Evolutionary conservation across 2,113 vertebrate species (phyloP).

Genomic region (Pristiophorus japonicus): DNA sequence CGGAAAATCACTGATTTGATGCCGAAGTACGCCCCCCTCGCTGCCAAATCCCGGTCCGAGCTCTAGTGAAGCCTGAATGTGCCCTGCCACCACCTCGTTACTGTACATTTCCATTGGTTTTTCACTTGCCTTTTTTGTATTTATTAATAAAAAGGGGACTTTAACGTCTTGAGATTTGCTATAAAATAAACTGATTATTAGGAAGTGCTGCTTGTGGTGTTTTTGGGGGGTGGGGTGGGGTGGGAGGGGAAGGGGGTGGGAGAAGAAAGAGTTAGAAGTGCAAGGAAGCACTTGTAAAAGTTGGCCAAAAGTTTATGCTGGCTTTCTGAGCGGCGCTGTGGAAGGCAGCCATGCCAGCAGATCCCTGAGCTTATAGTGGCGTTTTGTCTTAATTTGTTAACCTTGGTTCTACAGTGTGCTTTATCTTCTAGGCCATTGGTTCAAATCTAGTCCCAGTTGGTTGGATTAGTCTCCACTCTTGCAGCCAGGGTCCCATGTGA

Average conservation of each 20-base stretch:
- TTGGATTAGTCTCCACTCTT: not conserved
- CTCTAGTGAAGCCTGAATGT: constrained; percentile 56
- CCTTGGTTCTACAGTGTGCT: not conserved
- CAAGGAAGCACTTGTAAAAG: not conserved
- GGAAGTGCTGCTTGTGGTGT: not conserved
- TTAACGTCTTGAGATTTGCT: constrained; percentile 44
- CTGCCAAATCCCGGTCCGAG: constrained; percentile 81
- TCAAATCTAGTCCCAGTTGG: not conserved
- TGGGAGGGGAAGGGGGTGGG: too few relatives aligned
- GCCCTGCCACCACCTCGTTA: constrained; percentile 12
- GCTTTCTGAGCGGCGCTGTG: not conserved
- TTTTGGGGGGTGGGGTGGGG: not conserved
- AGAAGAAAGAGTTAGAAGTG: not conserved
- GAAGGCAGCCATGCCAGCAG: too few relatives aligned
- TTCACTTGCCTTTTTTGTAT: constrained; percentile 52
- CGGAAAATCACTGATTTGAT: constrained; percentile 92
- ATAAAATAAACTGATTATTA: constrained; percentile 34
- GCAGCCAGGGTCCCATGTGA: not conserved
- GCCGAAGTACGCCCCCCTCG: constrained; percentile 86
- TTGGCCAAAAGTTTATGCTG: not conserved
- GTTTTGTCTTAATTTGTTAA: not conserved
- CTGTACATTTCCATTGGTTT: constrained; percentile 35
- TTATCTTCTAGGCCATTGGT: not conserved
- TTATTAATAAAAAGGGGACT: constrained; percentile 50
- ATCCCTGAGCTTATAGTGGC: too few relatives aligned